Percentiles rank a stretch among this genome's conserved stretches.
phyloP scores from a whole-genome alignment of 92 coral and sea anemone genomes.

The Palythoa grandis region DNA sequence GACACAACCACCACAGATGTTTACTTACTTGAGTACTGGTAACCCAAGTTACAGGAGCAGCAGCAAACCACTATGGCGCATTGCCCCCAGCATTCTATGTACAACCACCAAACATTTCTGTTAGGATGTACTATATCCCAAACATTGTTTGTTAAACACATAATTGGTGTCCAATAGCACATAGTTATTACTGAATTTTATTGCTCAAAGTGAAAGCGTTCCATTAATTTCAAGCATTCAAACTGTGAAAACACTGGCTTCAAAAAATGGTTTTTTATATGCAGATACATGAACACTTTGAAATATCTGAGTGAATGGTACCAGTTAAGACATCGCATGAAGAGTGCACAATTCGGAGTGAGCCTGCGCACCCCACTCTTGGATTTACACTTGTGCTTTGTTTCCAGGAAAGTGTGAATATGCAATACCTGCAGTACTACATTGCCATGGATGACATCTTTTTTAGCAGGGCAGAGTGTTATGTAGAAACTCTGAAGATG shows the following conservation, averaged over 20 bases:
- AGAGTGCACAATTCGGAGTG: not conserved
- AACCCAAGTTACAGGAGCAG: too few species aligned
- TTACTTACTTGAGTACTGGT: too few species aligned
- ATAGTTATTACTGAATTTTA: not conserved
- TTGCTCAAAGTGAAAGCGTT: not conserved
- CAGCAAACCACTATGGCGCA: too few species aligned
- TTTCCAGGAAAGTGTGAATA: not conserved
- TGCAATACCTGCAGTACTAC: not conserved
- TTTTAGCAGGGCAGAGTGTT: constrained; percentile 11
- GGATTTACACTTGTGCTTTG: not conserved
- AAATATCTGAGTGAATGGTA: constrained; percentile 15
- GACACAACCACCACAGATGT: too few species aligned
- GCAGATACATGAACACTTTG: constrained; percentile 10
- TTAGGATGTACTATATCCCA: constrained; percentile 3
- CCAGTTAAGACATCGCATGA: constrained; percentile 29
- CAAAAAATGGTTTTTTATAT: not conserved
- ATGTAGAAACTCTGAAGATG: not conserved
- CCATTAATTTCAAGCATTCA: not conserved
- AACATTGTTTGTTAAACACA: constrained; percentile 12
- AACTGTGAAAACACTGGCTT: not conserved
- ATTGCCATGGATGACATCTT: constrained; percentile 16
- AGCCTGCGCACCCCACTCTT: not conserved
- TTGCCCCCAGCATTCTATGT: too few species aligned
- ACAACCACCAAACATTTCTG: not conserved
- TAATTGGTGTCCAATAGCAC: not conserved